Evolutionary conservation across 1,140 invertebrate genomes (phyloP), one percentile per base, ranked within the genome.

Genomic region (Drosophila micromelanica): DNA sequence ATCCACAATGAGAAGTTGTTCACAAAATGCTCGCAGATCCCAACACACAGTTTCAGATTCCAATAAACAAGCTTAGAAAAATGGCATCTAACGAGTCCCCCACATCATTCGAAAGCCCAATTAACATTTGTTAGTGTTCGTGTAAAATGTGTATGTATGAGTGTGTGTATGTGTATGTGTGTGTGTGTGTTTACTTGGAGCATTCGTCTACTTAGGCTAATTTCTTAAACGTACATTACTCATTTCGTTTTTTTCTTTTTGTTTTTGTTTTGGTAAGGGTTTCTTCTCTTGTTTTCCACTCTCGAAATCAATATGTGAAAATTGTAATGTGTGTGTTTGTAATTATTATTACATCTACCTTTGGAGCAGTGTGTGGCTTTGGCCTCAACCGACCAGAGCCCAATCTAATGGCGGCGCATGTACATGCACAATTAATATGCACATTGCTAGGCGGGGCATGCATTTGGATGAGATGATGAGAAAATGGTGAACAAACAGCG

Each of bases 151-250:
- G 42, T 65, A 55, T 71, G 59, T 51, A 52, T 57, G 60, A 60
- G 49, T 71, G 51, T 67, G 42, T 61, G 62, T 35, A 13, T 56
- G 43, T 54, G 11, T 64, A n/a, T 43, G 46, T 57, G 35, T 57
- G 12, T 71, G 23, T 30, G 65, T 55, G 63, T 80, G 67, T 71
- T 78, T 46, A 55, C 72, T 65, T 86, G 76, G 84, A 90, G 84
- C 84, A 89, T 89, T 89, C 77, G 84, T 80, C 84, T 89, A 89
- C 84, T 89, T 89, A 89, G 76, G 76, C 84, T 89, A 89, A 70
- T 74, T 76, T 87, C 82, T 87, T 87, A 85, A 86, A 80, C 77
- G 75, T 85, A 80, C 60, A 74, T 72, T 68, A 65, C 54, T 72
- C 52, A 60, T 67, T 60, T 67, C 52, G 35, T 45, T 56, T 64